phyloP scores from a whole-genome alignment of 1,140 invertebrate genomes.

The Zaprionus ornatus region DNA sequence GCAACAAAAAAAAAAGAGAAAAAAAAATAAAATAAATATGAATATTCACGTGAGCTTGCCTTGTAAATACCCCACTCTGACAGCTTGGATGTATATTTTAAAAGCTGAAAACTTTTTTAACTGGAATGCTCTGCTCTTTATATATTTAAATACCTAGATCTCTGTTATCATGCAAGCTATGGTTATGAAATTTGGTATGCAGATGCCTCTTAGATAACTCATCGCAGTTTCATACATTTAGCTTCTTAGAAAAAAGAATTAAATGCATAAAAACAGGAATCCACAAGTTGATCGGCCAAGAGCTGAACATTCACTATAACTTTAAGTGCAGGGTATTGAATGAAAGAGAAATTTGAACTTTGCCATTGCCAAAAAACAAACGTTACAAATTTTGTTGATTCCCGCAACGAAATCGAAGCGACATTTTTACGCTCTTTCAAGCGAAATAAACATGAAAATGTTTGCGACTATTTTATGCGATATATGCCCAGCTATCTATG shows the following conservation, averaged over 20 bases:
- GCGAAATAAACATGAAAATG: constrained; percentile 76
- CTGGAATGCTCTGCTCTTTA: background rate
- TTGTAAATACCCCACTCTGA: background rate
- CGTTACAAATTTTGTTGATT: constrained; percentile 47
- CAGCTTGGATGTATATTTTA: background rate
- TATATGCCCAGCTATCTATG: constrained; percentile 26
- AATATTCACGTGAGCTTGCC: background rate
- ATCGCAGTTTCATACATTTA: background rate
- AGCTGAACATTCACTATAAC: background rate
- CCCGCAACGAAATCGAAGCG: constrained; percentile 51
- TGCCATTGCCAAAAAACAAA: constrained; percentile 29
- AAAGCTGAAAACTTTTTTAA: background rate
- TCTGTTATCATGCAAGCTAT: background rate
- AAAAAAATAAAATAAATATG: constrained; percentile 21
- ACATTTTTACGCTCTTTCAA: constrained; percentile 72
- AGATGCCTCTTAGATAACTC: background rate
- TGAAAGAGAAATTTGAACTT: constrained; percentile 61
- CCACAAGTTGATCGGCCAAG: background rate
- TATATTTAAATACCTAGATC: background rate
- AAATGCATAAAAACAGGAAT: background rate
- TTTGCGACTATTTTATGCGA: constrained; percentile 60
- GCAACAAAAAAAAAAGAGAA: constrained; percentile 20
- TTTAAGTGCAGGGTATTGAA: background rate
- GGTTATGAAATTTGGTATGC: background rate
- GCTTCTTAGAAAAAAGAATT: background rate